phyloP scores from a whole-genome alignment of 2,888 invertebrate species.

The Pandemis heparana region DNA sequence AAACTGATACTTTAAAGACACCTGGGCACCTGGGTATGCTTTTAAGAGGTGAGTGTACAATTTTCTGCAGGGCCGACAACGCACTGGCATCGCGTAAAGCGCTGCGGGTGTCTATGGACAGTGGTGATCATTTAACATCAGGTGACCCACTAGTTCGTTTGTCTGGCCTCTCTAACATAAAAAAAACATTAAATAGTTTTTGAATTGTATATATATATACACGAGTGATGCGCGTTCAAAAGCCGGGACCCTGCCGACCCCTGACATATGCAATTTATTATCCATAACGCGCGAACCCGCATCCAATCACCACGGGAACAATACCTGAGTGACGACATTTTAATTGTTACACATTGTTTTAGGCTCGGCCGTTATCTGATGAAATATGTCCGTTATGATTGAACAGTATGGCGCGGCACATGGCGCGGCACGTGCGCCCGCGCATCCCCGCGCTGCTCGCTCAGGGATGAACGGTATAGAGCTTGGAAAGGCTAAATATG shows the following conservation, averaged over 20 bases:
- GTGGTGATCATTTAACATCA: no score
- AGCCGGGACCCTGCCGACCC: conserved; percentile 6
- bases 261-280: conserved; percentile 39
- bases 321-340: conserved; percentile 64
- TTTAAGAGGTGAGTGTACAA: no score
- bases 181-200: no score
- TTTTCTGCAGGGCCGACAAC: no score
- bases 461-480: conserved; percentile 79
- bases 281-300: conserved; percentile 53
- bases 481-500: conserved; percentile 45
- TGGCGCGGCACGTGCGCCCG: conserved; percentile 83
- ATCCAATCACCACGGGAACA: conserved; percentile 57
- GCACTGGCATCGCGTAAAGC: no score
- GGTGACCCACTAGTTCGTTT: no score
- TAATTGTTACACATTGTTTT: conserved; percentile 82
- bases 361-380: conserved; percentile 84
- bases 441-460: conserved; percentile 79
- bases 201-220: no score
- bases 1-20: no score
- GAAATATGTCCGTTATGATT: conserved; percentile 86
- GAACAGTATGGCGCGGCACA: conserved; percentile 85
- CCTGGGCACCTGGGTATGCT: no score
- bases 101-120: no score
- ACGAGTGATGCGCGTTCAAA: no score
- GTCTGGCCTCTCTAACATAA: no score